phyloP scores from a whole-genome alignment of 2,113 vertebrate species.

The Epinephelus fuscoguttatus region DNA sequence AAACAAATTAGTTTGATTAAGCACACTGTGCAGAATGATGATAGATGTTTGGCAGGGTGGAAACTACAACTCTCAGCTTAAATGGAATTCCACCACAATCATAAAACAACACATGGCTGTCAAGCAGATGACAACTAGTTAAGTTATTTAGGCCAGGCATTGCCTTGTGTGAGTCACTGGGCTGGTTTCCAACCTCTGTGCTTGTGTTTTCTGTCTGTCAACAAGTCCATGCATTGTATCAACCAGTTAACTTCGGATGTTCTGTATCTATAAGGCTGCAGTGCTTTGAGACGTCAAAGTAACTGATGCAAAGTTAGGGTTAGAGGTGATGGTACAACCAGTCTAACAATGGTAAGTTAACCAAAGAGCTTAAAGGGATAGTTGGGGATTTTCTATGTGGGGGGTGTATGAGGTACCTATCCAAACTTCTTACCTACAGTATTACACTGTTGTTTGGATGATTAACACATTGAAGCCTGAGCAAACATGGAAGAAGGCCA shows the following conservation, averaged over 20 bases:
- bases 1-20: slow-evolving; percentile 51
- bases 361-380: background rate
- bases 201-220: slow-evolving; percentile 27
- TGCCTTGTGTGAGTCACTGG: background rate
- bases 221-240: background rate
- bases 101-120: slow-evolving; percentile 45
- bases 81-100: slow-evolving; percentile 51
- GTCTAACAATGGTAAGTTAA: background rate
- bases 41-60: slow-evolving; percentile 37
- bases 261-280: background rate
- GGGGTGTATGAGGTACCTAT: background rate
- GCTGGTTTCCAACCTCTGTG: background rate
- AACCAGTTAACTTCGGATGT: background rate
- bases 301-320: background rate
- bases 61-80: slow-evolving; percentile 8
- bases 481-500: too few species aligned
- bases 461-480: too few species aligned
- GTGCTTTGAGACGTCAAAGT: background rate
- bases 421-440: background rate
- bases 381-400: background rate
- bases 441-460: too few species aligned
- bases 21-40: background rate
- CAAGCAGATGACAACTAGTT: slow-evolving; percentile 33
- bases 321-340: background rate
- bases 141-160: background rate